phyloP scores from a whole-genome alignment of 2,113 vertebrate genomes.

The Tragulus kanchil region DNA sequence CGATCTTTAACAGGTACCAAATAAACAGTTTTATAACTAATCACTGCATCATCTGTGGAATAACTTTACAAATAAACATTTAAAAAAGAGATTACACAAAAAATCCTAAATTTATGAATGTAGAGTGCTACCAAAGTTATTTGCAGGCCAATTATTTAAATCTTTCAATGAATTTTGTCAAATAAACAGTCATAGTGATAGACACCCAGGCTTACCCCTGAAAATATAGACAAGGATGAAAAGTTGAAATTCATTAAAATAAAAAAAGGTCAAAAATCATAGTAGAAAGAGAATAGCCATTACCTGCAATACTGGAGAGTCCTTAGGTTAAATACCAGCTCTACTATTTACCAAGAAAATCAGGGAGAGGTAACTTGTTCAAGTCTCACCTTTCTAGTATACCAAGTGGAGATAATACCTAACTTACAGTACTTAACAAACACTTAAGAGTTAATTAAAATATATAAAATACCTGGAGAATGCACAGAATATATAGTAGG shows the following conservation, averaged over 20 bases:
- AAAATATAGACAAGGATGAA: neutral
- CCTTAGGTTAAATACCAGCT: neutral
- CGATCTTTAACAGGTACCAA: no score
- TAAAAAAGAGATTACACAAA: constrained; percentile 26
- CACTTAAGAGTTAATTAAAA: neutral
- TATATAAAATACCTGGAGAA: neutral
- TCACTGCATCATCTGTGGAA: neutral
- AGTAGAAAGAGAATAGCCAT: neutral
- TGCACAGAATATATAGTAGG: neutral
- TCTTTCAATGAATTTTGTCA: constrained; percentile 16
- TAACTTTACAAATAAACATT: constrained; percentile 25
- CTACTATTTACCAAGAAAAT: neutral
- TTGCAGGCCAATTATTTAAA: constrained; percentile 25
- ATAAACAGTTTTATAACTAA: constrained; percentile 8
- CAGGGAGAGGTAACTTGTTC: neutral
- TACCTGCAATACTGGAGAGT: neutral
- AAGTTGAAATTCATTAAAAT: neutral
- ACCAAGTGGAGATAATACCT: neutral
- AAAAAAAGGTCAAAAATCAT: neutral
- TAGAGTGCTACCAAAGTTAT: neutral
- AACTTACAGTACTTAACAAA: neutral
- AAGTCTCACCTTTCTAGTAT: neutral
- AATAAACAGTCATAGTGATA: neutral
- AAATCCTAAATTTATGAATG: constrained; percentile 14
- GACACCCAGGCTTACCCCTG: neutral